Percentiles rank a stretch among this genome's conserved stretches.
Evolutionary conservation across 2,888 invertebrate genomes (phyloP).

Genomic region (Agelastica alni): DNA sequence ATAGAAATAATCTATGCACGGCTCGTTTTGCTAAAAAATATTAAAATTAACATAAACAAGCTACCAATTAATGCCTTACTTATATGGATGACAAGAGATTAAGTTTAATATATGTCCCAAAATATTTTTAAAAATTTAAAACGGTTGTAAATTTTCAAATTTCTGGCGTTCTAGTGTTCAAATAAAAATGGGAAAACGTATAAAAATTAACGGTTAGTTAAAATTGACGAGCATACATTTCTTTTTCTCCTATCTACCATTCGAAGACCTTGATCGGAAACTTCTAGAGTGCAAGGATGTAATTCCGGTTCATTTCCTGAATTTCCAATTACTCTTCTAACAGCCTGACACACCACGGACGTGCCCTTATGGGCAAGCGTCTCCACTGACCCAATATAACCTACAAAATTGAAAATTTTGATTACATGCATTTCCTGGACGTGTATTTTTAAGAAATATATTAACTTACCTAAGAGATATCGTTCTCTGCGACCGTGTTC

Average conservation of each 20-base stretch:
- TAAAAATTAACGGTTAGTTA: too few species aligned
- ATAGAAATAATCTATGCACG: conserved; percentile 97
- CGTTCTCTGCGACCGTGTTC: conserved; percentile 85
- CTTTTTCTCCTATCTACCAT: conserved; percentile 91
- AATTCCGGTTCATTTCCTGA: conserved; percentile 71
- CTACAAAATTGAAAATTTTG: conserved; percentile 24
- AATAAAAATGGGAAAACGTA: conserved; percentile 9
- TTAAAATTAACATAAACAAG: too few species aligned
- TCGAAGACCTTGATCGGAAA: conserved; percentile 92
- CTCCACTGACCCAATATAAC: conserved; percentile 95
- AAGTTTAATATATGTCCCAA: background rate
- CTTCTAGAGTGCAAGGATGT: conserved; percentile 87
- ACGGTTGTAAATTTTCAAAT: too few species aligned
- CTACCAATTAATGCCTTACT: too few species aligned
- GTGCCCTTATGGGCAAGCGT: conserved; percentile 97
- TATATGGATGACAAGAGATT: too few species aligned
- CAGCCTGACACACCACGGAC: conserved; percentile 89
- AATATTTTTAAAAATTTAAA: background rate
- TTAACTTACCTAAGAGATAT: conserved; percentile 69
- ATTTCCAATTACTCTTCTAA: conserved; percentile 80
- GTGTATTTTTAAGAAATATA: background rate
- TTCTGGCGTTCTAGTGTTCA: too few species aligned
- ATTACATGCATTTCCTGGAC: too few species aligned
- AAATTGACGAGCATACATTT: conserved; percentile 67
- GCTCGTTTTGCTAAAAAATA: conserved; percentile 68